phyloP scores from a whole-genome alignment of 1,140 invertebrate species.

The Calliopsis andreniformis region DNA sequence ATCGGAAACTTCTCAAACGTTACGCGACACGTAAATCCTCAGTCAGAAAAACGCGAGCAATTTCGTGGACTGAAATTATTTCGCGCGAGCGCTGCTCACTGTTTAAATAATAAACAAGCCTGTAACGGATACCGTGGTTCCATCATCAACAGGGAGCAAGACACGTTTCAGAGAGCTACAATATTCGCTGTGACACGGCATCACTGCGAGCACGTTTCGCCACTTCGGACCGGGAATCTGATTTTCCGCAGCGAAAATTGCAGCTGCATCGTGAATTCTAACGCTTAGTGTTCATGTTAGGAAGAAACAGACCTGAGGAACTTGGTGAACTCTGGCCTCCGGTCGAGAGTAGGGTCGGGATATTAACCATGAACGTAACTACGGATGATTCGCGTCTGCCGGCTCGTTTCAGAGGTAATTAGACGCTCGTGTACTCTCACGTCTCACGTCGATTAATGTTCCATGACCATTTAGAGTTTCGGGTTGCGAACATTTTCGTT shows the following conservation, averaged over 20 bases:
- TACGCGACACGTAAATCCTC: not conserved
- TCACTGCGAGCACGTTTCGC: not conserved
- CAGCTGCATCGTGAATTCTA: not conserved
- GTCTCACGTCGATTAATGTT: not conserved
- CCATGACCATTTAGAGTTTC: not conserved
- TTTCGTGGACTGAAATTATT: not conserved
- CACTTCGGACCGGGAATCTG: not conserved
- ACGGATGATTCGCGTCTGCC: not conserved
- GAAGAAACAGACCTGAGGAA: not conserved
- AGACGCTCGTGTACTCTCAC: not conserved
- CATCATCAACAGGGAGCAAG: not conserved
- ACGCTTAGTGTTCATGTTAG: not conserved
- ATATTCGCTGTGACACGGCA: not conserved
- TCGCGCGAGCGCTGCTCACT: not conserved
- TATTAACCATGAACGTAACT: conserved; percentile 20
- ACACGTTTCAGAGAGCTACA: not conserved
- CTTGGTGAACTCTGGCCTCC: not conserved
- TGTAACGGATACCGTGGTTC: not conserved
- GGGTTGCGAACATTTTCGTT: not conserved
- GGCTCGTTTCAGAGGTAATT: conserved; percentile 13
- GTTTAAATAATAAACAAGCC: not conserved
- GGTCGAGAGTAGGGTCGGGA: conserved; percentile 1
- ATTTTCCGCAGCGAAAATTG: conserved; percentile 14
- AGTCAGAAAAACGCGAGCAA: not conserved
- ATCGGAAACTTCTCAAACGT: not conserved